A percentile compares a stretch with the other conserved stretches of the same genome.
phyloP scores from a whole-genome alignment of 1,140 invertebrate species.

The Pygmarrhopalites habei region DNA sequence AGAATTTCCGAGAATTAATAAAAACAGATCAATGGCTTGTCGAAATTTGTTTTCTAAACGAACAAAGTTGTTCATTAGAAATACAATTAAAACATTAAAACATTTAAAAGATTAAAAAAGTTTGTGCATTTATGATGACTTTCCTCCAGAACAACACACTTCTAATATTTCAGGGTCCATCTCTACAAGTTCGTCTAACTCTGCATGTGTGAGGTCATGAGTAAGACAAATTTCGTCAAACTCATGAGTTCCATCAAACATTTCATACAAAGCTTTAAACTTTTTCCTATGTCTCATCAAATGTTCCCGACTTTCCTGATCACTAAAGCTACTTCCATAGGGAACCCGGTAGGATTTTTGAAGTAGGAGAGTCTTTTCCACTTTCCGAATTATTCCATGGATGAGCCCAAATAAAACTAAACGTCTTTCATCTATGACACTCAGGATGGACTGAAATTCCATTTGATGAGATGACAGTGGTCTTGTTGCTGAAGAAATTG shows the following conservation, averaged over 20 bases:
- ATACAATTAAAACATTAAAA: no score
- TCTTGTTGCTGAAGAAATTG: no score
- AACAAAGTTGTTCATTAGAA: no score
- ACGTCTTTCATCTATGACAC: constrained; percentile 66
- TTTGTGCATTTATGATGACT: no score
- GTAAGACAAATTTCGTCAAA: constrained; percentile 85
- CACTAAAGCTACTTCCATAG: constrained; percentile 51
- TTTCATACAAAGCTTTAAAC: constrained; percentile 49
- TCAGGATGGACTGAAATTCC: constrained; percentile 29
- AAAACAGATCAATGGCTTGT: no score
- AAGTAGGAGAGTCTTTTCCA: constrained; percentile 57
- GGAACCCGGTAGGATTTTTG: constrained; percentile 18
- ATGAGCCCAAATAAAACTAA: constrained; percentile 86
- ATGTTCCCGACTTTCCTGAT: constrained; percentile 41
- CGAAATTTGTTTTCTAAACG: no score
- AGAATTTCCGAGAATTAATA: no score
- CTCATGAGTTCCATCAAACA: constrained; percentile 71
- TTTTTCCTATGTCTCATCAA: constrained; percentile 42
- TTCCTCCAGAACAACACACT: no score
- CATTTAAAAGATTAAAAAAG: no score
- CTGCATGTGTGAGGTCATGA: constrained; percentile 66
- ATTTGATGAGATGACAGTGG: no score
- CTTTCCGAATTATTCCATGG: constrained; percentile 71
- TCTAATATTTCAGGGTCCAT: constrained; percentile 77
- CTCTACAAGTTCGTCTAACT: constrained; percentile 79